Evolutionary conservation across 2,888 invertebrate genomes (phyloP), one percentile per base, ranked within the genome.

Genomic region (Xestia xanthographa): DNA sequence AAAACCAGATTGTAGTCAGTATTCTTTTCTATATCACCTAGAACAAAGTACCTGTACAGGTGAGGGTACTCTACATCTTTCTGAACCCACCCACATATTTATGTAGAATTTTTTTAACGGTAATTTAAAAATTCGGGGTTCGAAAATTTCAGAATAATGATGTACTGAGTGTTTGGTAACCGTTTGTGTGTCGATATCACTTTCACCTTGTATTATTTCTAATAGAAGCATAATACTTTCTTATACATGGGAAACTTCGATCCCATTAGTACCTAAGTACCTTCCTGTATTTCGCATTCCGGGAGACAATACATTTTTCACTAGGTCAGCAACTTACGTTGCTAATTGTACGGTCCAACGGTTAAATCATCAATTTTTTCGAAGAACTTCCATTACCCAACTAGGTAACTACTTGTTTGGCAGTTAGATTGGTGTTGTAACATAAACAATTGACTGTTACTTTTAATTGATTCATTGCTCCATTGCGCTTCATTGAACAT

Each of bases 381-480:
- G 8, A 53, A 53, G 29, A 72, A 72, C 17, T 29, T 45, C 14
- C 20, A 45, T 67, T 45, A 45, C 45, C 6, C n/a, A 66, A 45
- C 20, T 5, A 34, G 34, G 34, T 34, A n/a, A n/a, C n/a, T n/a
- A 34, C 70, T 65, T 38, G 72, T 70, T 53, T 41, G 17, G 41
- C 17, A 41, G 17, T 41, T 53, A 17, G 29, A 69, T 69, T 17
- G 11, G 26, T 29, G 43, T 69, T 70, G 29, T n/a, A 69, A 72
- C 69, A 66, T 26, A 22, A 41, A 34, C 50, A 68, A 50, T 14
- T 38, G 6, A 67, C 20, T 38, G 34, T 34, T 66, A 38, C 22
- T 29, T 69, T 11, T 26, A 20, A 29, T 26, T 41, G n/a, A 20
- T 26, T 17, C 17, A 41, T 29, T 41, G 50, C 70, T 8, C 5